A percentile compares a stretch with the other conserved stretches of the same genome.
Conservation (phyloP, 2,797 vertebrate genomes). For the Chanos chanos region DNA sequence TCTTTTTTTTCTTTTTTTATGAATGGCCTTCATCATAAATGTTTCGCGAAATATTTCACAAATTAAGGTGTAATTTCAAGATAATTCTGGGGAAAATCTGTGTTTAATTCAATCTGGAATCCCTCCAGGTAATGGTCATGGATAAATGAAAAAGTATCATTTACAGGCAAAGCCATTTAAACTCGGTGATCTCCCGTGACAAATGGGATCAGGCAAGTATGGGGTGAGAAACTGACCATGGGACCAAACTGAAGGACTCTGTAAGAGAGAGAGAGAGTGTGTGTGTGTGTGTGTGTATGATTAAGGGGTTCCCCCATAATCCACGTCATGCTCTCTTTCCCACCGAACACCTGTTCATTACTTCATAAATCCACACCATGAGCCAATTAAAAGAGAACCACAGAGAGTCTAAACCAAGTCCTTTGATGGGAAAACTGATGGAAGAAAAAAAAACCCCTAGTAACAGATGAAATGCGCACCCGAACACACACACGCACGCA, state of each 20-base stretch:
- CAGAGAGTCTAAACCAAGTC: constrained; percentile 15
- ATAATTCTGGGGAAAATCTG: constrained; percentile 1
- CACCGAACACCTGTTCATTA: constrained; percentile 52
- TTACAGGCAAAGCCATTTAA: constrained; percentile 26
- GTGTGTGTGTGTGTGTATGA: background rate
- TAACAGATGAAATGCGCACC: background rate
- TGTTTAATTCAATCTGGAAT: background rate
- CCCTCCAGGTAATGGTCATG: constrained; percentile 1
- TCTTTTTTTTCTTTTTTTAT: too few relatives aligned
- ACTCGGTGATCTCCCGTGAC: constrained; percentile 28
- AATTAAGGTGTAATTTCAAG: constrained; percentile 5
- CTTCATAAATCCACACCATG: constrained; percentile 43
- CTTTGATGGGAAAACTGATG: constrained; percentile 20
- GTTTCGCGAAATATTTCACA: too few relatives aligned
- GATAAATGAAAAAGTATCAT: constrained; percentile 14
- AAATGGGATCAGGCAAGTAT: constrained; percentile 31
- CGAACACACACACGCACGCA: background rate
- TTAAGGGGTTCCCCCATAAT: constrained; percentile 27
- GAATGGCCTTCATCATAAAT: too few relatives aligned
- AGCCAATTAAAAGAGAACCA: constrained; percentile 37
- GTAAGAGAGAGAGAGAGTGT: background rate
- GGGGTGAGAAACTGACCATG: constrained; percentile 24
- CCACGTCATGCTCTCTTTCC: constrained; percentile 41
- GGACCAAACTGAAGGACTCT: constrained; percentile 13
- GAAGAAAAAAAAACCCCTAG: background rate